These are phyloP conservation scores for Himantopus leucocephalus DNA, from an alignment of 2,113 vertebrate species.

Conservation along the genomic window DNA sequence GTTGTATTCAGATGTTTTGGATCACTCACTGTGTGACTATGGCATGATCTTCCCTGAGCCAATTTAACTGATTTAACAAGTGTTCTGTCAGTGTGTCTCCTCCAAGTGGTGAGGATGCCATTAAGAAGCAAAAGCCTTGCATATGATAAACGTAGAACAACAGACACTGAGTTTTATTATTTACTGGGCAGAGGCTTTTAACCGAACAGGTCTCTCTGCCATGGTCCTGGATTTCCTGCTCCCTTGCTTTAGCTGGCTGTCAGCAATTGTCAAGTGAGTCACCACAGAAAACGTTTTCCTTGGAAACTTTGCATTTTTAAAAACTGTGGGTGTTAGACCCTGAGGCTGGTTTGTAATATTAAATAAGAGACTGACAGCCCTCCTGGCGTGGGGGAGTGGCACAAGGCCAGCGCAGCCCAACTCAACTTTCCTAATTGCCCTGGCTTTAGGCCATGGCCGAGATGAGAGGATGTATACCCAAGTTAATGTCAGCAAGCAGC, in stretches of 20 bases:
- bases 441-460: not conserved
- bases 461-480: not conserved
- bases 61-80: not conserved
- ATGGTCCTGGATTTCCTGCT: not conserved
- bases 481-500: not conserved
- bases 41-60: not conserved
- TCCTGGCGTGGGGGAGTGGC: not conserved
- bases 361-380: not conserved
- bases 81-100: not conserved
- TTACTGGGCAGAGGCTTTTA: not conserved
- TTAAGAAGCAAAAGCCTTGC: not conserved
- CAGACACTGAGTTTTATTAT: not conserved
- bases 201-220: not conserved
- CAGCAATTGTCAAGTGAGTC: not conserved
- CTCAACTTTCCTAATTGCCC: not conserved
- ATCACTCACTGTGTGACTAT: not conserved
- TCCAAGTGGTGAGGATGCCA: not conserved
- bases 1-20: not conserved
- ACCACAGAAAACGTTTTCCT: not conserved
- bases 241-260: not conserved
- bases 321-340: not conserved
- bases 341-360: not conserved
- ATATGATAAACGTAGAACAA: not conserved
- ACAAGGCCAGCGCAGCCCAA: not conserved
- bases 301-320: not conserved